Evolutionary conservation across 2,113 vertebrate genomes (phyloP).

Genomic region (Sinocyclocheilus maitianheensis): DNA sequence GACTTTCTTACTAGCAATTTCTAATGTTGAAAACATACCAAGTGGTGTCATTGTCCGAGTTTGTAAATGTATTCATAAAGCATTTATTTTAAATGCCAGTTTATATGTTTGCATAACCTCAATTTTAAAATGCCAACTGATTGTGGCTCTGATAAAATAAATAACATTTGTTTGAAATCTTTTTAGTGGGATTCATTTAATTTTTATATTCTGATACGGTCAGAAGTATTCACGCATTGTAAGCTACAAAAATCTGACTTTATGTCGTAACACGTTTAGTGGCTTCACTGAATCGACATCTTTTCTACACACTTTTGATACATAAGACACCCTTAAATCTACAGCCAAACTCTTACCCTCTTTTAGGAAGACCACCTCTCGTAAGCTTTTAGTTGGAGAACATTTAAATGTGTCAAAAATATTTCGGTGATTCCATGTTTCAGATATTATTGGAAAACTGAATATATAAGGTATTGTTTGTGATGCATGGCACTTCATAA

Average conservation of each 20-base stretch:
- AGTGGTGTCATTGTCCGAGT: not conserved
- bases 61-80: not conserved
- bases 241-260: conserved; percentile 28
- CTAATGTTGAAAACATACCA: not conserved
- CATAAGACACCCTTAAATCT: conserved; percentile 23
- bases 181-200: not conserved
- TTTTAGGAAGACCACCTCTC: conserved; percentile 52
- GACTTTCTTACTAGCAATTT: not conserved
- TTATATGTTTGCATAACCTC: not conserved
- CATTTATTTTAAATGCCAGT: not conserved
- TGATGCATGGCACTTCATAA: conserved; percentile 64
- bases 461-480: conserved; percentile 69
- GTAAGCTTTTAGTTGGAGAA: conserved; percentile 70
- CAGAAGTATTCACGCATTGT: not conserved
- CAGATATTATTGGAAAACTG: conserved; percentile 70
- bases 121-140: not conserved
- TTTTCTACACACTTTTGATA: conserved; percentile 43
- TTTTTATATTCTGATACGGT: not conserved
- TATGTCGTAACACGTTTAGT: not conserved
- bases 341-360: conserved; percentile 34
- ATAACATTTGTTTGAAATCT: not conserved
- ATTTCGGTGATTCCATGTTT: conserved; percentile 47
- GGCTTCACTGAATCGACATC: conserved; percentile 11
- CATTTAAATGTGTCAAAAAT: conserved; percentile 28
- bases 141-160: not conserved